Evolutionary conservation across 2,797 vertebrate species (phyloP).

Genomic region (Gymnodraco acuticeps): DNA sequence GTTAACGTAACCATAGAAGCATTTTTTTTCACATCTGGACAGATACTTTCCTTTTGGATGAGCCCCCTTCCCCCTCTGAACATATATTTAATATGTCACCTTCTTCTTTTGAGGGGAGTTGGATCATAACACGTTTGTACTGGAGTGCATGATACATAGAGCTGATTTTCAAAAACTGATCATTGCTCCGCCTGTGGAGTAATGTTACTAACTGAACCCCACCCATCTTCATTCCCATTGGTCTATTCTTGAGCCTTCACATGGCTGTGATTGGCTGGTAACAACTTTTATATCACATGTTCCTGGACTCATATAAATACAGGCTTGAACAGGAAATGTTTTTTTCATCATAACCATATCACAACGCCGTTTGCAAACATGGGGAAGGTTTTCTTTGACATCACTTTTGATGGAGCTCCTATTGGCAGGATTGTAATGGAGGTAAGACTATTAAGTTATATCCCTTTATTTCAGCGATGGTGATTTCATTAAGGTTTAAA

Average conservation of each 20-base stretch:
- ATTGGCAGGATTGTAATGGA: slow-evolving; percentile 88
- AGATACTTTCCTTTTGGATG: neutral
- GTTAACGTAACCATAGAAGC: too few relatives aligned
- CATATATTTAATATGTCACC: neutral
- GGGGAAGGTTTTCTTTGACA: slow-evolving; percentile 89
- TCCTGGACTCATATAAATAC: neutral
- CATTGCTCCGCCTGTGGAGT: neutral
- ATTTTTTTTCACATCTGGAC: too few relatives aligned
- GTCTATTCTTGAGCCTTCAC: neutral
- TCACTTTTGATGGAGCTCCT: slow-evolving; percentile 52
- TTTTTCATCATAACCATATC: neutral
- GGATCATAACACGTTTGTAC: neutral
- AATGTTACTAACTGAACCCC: too few relatives aligned
- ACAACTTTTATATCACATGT: neutral
- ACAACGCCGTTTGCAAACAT: slow-evolving; percentile 14
- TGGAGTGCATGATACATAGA: too few relatives aligned
- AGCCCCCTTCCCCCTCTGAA: neutral
- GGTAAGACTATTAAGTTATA: slow-evolving; percentile 70
- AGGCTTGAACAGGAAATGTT: neutral
- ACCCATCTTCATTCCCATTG: slow-evolving; percentile 21
- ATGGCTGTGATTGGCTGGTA: slow-evolving; percentile 41
- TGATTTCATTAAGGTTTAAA: neutral
- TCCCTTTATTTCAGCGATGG: neutral
- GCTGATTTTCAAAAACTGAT: neutral
- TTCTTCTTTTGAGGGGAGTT: neutral